Evolutionary conservation across 2,888 invertebrate genomes (phyloP), one percentile per base, ranked within the genome.

Genomic region (Cephus rjabovi): DNA sequence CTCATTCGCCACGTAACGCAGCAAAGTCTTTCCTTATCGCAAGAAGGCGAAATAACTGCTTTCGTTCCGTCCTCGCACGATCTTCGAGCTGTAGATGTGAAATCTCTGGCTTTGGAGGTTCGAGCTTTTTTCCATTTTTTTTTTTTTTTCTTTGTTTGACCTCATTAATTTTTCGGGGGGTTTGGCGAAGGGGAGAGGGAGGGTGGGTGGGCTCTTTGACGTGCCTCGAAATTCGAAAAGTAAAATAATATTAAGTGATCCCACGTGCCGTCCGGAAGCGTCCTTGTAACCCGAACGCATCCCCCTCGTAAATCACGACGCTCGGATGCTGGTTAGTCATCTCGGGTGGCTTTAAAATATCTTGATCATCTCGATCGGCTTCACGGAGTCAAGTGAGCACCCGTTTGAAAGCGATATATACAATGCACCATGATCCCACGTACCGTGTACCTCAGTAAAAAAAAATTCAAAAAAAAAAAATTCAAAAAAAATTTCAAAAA

Each of bases 241-340:
- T 40, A 83, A 83, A 85, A 85, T 82, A 85, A 85, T 85, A 84
- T 84, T 84, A 82, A 85, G 81, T 79, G 81, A 75, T 30, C 78
- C 76, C 77, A 80, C 82, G 82, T 83, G 81, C 78, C 78, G 78
- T 75, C 35, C 76, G 78, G 69, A 56, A 56, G 71, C n/a, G 30
- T 71, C 33, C 31, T 9, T 30, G 31, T 31, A 31, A 30, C 71
- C 71, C n/a, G 71, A 6, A 69, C 40, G 31, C 33, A 37, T 75
- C 74, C 15, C 34, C 11, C 75, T 80, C 80, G 33, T 80, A 80
- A 82, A 82, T 80, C 76, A 75, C 35, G 34, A 76, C 34, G 69
- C 71, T 35, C 69, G 37, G 75, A 37, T 37, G 40, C 40, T 40
- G 40, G 6, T 6, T 15, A 40, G 40, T 40, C 40, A 15, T 40